A percentile compares a stretch with the other conserved stretches of the same genome.
Evolutionary conservation across 2,113 vertebrate species (phyloP).

Genomic region (Crotalus helleri): DNA sequence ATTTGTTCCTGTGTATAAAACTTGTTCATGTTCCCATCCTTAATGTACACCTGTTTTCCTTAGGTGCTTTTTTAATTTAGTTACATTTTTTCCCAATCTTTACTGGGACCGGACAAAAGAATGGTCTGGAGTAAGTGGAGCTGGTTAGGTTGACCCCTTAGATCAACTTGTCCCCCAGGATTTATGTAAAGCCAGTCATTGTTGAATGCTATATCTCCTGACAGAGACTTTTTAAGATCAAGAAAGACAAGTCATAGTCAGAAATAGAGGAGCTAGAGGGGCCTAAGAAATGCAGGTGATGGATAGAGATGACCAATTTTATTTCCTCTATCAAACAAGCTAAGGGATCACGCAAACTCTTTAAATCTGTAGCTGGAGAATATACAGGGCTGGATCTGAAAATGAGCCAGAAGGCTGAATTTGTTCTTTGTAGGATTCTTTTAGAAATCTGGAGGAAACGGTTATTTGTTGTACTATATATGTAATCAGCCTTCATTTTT

Average conservation of each 20-base stretch:
- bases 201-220: neutral
- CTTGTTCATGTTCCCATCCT: neutral
- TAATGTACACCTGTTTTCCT: neutral
- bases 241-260: neutral
- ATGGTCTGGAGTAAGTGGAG: neutral
- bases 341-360: neutral
- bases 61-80: slow-evolving; percentile 12
- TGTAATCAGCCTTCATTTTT: neutral
- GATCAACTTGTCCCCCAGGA: neutral
- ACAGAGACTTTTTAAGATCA: neutral
- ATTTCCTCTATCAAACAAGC: neutral
- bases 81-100: neutral
- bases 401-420: neutral
- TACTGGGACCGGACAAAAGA: neutral
- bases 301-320: neutral
- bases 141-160: neutral
- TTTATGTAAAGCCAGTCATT: neutral
- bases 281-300: neutral
- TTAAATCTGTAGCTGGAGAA: neutral
- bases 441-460: neutral
- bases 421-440: neutral
- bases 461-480: neutral
- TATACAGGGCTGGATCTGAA: neutral
- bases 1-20: slow-evolving; percentile 10
- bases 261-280: neutral